Evolutionary conservation across 92 coral and sea anemone species (phyloP).

Genomic region (Parazoanthus darwini): DNA sequence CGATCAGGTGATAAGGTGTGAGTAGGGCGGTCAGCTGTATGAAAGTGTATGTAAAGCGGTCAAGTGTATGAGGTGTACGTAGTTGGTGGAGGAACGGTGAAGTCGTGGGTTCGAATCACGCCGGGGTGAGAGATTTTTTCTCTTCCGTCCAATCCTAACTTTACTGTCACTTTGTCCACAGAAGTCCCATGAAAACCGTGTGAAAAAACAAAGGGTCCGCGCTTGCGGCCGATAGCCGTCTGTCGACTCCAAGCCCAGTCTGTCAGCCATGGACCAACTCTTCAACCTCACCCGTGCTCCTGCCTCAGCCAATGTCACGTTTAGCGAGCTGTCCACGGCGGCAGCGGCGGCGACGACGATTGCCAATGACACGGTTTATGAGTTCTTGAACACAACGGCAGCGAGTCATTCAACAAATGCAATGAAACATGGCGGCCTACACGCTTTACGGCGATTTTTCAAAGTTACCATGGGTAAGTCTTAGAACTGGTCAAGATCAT

Average conservation of each 20-base stretch:
- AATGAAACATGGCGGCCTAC: conserved; percentile 1
- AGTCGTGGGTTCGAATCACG: too few species aligned
- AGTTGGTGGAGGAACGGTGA: too few species aligned
- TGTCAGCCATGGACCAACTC: conserved; percentile 19
- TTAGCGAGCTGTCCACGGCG: conserved; percentile 2
- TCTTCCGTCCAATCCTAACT: too few species aligned
- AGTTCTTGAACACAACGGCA: neutral
- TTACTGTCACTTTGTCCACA: neutral
- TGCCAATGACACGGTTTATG: neutral
- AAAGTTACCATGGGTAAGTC: conserved; percentile 22
- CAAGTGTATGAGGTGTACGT: too few species aligned
- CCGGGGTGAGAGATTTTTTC: too few species aligned
- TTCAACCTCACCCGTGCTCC: conserved; percentile 9
- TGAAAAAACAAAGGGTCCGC: conserved; percentile 1
- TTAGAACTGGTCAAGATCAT: neutral
- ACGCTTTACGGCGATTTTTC: conserved; percentile 17
- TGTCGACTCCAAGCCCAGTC: neutral
- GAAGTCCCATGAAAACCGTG: neutral
- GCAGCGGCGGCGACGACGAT: neutral
- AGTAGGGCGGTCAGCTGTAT: too few species aligned
- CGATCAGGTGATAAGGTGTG: too few species aligned
- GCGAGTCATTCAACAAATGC: conserved; percentile 2
- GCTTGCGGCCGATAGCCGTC: conserved; percentile 15
- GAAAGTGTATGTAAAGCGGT: too few species aligned
- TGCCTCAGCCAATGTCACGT: conserved; percentile 8